Evolutionary conservation across 2,797 vertebrate genomes (phyloP).

Genomic region (Alcedo quadribrachys): DNA sequence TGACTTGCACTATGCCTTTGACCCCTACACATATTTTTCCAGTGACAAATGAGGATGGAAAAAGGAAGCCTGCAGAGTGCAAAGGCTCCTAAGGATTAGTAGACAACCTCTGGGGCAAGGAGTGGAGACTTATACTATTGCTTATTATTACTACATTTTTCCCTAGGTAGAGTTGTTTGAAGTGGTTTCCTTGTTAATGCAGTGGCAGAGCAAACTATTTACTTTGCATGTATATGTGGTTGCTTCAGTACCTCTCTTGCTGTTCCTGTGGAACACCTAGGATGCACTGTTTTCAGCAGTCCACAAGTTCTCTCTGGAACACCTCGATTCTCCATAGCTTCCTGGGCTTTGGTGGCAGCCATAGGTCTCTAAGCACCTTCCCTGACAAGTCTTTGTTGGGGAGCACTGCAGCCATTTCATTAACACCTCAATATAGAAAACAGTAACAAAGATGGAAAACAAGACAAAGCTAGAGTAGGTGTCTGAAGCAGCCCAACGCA

Average conservation of each 20-base stretch:
- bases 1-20: neutral
- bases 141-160: slow-evolving; percentile 71
- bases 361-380: neutral
- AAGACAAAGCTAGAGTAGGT: neutral
- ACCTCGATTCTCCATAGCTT: neutral
- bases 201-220: slow-evolving; percentile 67
- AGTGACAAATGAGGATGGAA: slow-evolving; percentile 60
- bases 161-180: slow-evolving; percentile 68
- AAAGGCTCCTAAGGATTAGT: slow-evolving; percentile 53
- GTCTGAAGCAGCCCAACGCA: neutral
- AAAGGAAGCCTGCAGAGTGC: slow-evolving; percentile 68
- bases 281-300: slow-evolving; percentile 17
- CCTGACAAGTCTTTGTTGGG: neutral
- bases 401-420: neutral
- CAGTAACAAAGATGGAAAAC: neutral
- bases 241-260: slow-evolving; percentile 52
- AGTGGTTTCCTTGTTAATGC: slow-evolving; percentile 70
- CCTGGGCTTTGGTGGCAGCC: neutral
- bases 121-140: slow-evolving; percentile 68
- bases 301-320: neutral
- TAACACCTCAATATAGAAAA: neutral
- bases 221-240: slow-evolving; percentile 67
- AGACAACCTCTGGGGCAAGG: slow-evolving; percentile 70
- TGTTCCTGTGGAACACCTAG: slow-evolving; percentile 56
- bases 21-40: slow-evolving; percentile 57